Base-by-base conservation (phyloP, 92 coral and sea anemone genomes). In the Epizoanthus scotinus region DNA sequence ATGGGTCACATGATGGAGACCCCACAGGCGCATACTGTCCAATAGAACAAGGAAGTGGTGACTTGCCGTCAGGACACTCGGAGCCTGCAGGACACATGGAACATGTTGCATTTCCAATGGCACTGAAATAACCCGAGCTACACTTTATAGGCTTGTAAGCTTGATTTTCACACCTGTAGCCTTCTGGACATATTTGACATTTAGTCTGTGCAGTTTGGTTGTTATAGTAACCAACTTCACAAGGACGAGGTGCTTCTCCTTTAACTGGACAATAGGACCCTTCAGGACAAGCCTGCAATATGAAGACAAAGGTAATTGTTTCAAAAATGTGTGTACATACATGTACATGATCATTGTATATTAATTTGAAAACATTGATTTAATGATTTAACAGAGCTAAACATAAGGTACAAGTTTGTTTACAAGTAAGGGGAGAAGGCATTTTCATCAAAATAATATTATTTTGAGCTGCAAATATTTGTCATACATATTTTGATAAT, bases 161-260 rank as follows among this genome's bases (percentile, higher is more conserved):
- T 24, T 84, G 92, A 65, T 89, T 90, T 53, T 85, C 93, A 85
- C 98, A 94, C 17, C 82, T 90, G 49, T 84, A 85, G 27, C 98
- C 97, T 83, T 92, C 97, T 50, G 97, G 98, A 65, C 98, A 94
- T 50, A 92, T 84, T 12, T 40, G 25, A 67, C 98, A 94, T 63
- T 88, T 86, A 25, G 87, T 92, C 86, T 94, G 97, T 34, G 91
- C 92, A 36, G 94, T 83, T 55, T 78, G 73, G 85, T 92, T 91
- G 79, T 85, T 90, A 84, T 94, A 94, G 87, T 73, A 92, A 79
- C 98, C 98, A 40, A 86, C 34, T 57, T 92, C 93, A 86, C 98
- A 94, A 31, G 98, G 93, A 55, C 91, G 86, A 24, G 98, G 98
- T 64, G 62, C 83, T 68, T 84, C 94, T 10, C 91, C 92, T 42